Evolutionary conservation across 2,797 vertebrate species (phyloP).

Genomic region (Florisuga fusca): DNA sequence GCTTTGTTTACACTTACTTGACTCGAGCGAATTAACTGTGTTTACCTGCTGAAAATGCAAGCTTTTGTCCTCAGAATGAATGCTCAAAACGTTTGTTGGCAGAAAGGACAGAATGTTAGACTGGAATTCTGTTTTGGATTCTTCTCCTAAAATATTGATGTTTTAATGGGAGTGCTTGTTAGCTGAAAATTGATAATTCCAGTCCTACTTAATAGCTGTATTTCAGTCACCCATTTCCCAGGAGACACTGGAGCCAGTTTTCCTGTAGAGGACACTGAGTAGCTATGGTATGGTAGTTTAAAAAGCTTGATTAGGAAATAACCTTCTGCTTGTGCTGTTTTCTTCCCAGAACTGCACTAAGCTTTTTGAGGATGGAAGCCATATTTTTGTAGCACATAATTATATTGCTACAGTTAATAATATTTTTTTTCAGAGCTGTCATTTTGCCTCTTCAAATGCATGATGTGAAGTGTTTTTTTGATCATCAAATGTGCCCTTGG

Average conservation of each 20-base stretch:
- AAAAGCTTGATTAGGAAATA: constrained; percentile 25
- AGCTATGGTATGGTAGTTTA: not conserved
- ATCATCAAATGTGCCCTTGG: not conserved
- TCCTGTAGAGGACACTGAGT: not conserved
- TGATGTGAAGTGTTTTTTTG: not conserved
- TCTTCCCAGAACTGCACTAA: not conserved
- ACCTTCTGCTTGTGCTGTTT: not conserved
- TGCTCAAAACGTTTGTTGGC: not conserved
- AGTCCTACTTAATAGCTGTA: not conserved
- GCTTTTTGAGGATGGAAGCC: not conserved
- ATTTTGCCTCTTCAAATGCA: not conserved
- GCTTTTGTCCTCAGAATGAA: not conserved
- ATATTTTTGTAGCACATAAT: not conserved
- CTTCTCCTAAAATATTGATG: not conserved
- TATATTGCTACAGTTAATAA: not conserved
- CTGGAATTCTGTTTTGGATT: not conserved
- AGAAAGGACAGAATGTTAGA: not conserved
- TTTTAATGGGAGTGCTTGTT: not conserved
- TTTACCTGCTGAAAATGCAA: not conserved
- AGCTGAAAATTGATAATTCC: not conserved
- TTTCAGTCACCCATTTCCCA: not conserved
- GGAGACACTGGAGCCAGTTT: not conserved
- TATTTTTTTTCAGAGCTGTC: not conserved
- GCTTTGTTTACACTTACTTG: not conserved
- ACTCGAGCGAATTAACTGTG: not conserved